Evolutionary conservation across 2,888 invertebrate species (phyloP), one percentile per base, ranked within the genome.

Genomic region (Bhutanitis thaidina): DNA sequence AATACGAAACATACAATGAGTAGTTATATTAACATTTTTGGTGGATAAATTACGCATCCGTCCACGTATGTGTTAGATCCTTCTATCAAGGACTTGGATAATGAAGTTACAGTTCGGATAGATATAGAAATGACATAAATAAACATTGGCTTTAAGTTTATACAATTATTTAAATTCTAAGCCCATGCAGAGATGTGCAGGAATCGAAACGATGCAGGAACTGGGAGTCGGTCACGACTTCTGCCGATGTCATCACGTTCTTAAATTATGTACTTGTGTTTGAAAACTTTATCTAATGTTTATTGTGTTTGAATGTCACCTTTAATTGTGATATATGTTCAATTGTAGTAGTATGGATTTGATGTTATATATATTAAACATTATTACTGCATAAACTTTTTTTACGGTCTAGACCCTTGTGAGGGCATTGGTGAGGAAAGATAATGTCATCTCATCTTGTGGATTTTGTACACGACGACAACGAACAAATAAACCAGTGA

Each of bases 141-240:
- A 52, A 52, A 52, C 12, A 46, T 29, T 52, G 32, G 38, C 47
- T 16, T n/a, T 38, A 45, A 48, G 44, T 43, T 9, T 45, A 25
- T 25, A 44, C 37, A 29, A 45, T 45, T 38, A 39, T 54, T 49
- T 43, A 55, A 53, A 46, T 58, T 53, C 60, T 62, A 53, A 60
- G 54, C 55, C 62, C 53, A 52, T 49, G 50, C 52, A 57, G 54
- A 46, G 49, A 41, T 57, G 54, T 58, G 54, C 57, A 53, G 56
- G 65, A 61, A 60, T 63, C 41, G 52, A 65, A 65, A 57, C 56
- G 58, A 61, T 71, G 62, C 67, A 81, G 80, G 80, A 80, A 77
- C 71, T 69, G 51, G 45, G 47, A 53, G 54, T 49, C 52, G 74
- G 81, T 81, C 83, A 81, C 82, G 78, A 55, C 63, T 59, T 69